These are phyloP conservation scores for Botia almorhae DNA, from an alignment of 2,797 vertebrate species.

Conservation along the genomic window DNA sequence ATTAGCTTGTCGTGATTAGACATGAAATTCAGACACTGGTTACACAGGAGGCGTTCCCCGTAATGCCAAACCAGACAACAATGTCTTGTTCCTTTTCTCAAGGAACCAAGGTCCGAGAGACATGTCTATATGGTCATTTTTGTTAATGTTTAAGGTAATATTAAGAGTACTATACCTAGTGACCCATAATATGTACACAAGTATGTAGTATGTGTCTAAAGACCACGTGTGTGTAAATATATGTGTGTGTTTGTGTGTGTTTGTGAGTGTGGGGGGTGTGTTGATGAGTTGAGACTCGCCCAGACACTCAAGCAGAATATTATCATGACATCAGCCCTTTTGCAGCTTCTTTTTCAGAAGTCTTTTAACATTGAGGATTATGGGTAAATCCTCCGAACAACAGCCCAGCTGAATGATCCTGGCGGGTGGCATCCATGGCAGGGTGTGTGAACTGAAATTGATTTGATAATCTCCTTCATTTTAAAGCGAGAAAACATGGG, in stretches of 20 bases:
- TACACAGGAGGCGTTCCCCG: no score
- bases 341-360: slow-evolving; percentile 25
- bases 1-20: no score
- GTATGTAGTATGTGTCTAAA: no score
- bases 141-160: no score
- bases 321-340: slow-evolving; percentile 56
- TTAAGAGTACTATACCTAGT: no score
- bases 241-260: not conserved
- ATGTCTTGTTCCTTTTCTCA: no score
- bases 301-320: slow-evolving; percentile 38
- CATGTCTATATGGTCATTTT: no score
- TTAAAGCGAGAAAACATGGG: slow-evolving; percentile 55
- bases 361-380: slow-evolving; percentile 45
- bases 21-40: no score
- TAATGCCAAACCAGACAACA: no score
- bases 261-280: not conserved
- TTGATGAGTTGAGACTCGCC: slow-evolving; percentile 11
- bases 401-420: slow-evolving; percentile 21
- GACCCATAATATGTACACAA: no score
- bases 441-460: slow-evolving; percentile 55
- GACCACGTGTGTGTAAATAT: no score
- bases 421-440: slow-evolving; percentile 29
- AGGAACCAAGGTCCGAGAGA: no score
- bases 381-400: slow-evolving; percentile 54
- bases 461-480: slow-evolving; percentile 67